Conservation (phyloP, 2,797 vertebrate genomes). For the Gymnoscopelus microlampas region DNA sequence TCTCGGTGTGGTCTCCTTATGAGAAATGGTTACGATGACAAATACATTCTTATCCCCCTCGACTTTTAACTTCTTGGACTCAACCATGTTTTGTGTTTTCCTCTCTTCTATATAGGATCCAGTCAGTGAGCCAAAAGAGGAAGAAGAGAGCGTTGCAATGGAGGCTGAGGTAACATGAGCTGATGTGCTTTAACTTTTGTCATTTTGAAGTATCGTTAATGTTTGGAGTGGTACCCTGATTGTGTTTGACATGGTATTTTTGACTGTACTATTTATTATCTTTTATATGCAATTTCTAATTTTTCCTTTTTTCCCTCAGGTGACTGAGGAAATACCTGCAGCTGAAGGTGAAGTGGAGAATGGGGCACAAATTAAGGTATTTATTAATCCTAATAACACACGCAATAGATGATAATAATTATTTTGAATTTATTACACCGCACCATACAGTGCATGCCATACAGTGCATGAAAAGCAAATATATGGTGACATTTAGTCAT, state of each 20-base stretch:
- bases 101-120: constrained; percentile 1
- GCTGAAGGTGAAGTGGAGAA: constrained; percentile 73
- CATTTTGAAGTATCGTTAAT: neutral
- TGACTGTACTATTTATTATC: neutral
- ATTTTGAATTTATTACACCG: neutral
- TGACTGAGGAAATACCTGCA: constrained; percentile 74
- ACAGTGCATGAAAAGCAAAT: too few relatives aligned
- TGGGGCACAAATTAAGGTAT: constrained; percentile 78
- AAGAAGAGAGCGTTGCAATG: constrained; percentile 11
- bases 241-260: constrained; percentile 3
- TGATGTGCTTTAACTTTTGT: neutral
- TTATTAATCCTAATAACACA: constrained; percentile 5
- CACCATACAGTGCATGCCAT: too few relatives aligned
- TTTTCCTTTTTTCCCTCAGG: constrained; percentile 45
- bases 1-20: too few relatives aligned
- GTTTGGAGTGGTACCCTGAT: too few relatives aligned
- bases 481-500: too few relatives aligned
- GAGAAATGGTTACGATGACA: neutral
- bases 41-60: neutral
- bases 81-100: neutral
- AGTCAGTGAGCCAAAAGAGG: neutral
- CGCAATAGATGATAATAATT: too few relatives aligned
- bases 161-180: constrained; percentile 35
- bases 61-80: neutral
- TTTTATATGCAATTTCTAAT: neutral